Percentiles rank a stretch among this genome's conserved stretches.
These are phyloP conservation scores for Actinostola sp. DNA, from an alignment of 92 coral and sea anemone species.

Conservation along the genomic window DNA sequence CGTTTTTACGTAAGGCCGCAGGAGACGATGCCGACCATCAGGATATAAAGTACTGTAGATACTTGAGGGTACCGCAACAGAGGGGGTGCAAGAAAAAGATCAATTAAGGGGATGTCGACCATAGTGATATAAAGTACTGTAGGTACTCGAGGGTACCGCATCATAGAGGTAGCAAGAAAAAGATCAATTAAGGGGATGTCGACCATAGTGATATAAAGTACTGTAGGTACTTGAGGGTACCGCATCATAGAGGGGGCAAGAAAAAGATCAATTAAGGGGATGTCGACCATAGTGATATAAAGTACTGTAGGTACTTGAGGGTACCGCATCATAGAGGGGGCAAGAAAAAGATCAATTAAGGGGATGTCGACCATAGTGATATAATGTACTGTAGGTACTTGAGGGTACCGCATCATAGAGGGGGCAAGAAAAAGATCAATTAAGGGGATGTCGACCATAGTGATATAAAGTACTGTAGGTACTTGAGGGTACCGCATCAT, in stretches of 20 bases:
- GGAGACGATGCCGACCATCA: conserved; percentile 33
- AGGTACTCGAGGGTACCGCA: conserved; percentile 65
- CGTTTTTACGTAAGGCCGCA: conserved; percentile 11
- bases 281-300: conserved; percentile 41
- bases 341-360: neutral
- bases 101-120: neutral
- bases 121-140: conserved; percentile 65
- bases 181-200: neutral
- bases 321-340: conserved; percentile 33
- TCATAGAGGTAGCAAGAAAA: conserved; percentile 17
- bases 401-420: too few species aligned
- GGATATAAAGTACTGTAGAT: conserved; percentile 74
- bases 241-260: conserved; percentile 30
- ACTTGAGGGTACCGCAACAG: conserved; percentile 51
- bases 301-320: conserved; percentile 73
- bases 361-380: too few species aligned
- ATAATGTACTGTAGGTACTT: too few species aligned
- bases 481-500: too few species aligned
- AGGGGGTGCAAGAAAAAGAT: conserved; percentile 14
- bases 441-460: too few species aligned
- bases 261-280: neutral
- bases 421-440: too few species aligned
- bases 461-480: too few species aligned
- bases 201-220: conserved; percentile 52
- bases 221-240: conserved; percentile 72